Evolutionary conservation across 2,797 vertebrate genomes (phyloP), one percentile per base, ranked within the genome.

Genomic region (Syndactyla subalaris): DNA sequence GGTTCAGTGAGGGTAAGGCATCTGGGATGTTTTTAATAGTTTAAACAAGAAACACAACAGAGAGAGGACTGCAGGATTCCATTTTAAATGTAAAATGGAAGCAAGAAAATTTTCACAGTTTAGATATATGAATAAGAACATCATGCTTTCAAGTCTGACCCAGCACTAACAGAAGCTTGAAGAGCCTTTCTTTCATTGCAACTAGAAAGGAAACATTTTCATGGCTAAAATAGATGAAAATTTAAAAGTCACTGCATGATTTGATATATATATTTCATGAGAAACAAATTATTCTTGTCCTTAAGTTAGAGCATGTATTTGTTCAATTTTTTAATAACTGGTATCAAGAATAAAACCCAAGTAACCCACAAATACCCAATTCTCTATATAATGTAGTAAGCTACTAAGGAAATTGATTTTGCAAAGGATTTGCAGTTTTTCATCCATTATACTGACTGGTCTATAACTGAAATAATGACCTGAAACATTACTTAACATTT

Each of bases 371-470:
- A 85, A 87, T 85, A 76, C 23, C 93, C 46, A 63, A 2, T 71
- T 59, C 48, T 87, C 32, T 71, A 34, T 26, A 26, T 57, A 90
- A 73, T 24, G 21, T 71, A 89, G 74, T 79, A 39, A 73, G 67
- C 34, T 72, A 49, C 30, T 39, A 63, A 79, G 67, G 10, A 71
- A 91, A 91, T 59, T 71, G 75, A 91, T 79, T 88, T 79, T 92
- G 45, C 52, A 94, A 92, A 87, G 72, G 48, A 73, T 91, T 92
- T 89, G 24, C 27, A 57, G 49, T 63, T 92, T 94, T 96, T 87
- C 57, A 83, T 55, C 82, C 91, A 65, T 90, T 92, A 67, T n/a
- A 82, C 83, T 86, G 79, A 94, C n/a, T 92, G 51, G 34, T 85
- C 72, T 84, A 49, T 62, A 92, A 83, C 54, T 55, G 54, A 92